phyloP scores from a whole-genome alignment of 2,113 vertebrate genomes.

The Paradisaea rubra region DNA sequence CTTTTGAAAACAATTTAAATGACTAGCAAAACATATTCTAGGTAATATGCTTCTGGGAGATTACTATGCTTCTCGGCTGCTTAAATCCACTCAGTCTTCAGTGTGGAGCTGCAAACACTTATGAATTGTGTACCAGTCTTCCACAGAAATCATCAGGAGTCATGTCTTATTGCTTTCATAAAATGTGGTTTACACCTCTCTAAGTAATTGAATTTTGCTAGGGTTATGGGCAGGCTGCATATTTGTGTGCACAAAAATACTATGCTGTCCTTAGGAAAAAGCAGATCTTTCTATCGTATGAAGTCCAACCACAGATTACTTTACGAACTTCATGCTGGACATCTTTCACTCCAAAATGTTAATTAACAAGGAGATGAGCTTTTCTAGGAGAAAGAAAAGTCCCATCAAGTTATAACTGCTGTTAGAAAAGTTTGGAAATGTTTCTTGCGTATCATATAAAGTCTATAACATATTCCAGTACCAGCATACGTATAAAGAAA shows the following conservation, averaged over 20 bases:
- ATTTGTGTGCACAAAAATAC: not conserved
- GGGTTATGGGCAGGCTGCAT: not conserved
- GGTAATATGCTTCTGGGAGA: not conserved
- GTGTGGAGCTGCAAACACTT: not conserved
- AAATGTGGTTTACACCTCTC: slow-evolving; percentile 46
- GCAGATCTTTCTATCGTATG: not conserved
- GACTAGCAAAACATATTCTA: slow-evolving; percentile 3
- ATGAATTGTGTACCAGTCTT: not conserved
- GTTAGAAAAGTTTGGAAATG: not conserved
- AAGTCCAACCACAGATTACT: slow-evolving; percentile 6
- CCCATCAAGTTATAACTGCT: not conserved
- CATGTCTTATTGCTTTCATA: slow-evolving; percentile 51
- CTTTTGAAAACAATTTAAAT: slow-evolving; percentile 32
- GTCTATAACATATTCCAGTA: not conserved
- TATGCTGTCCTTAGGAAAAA: not conserved
- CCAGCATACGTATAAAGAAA: not conserved
- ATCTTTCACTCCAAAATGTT: slow-evolving; percentile 27
- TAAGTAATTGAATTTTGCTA: slow-evolving; percentile 52
- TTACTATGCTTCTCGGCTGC: not conserved
- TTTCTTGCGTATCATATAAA: not conserved
- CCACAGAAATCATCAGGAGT: slow-evolving; percentile 39
- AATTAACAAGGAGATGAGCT: slow-evolving; percentile 24
- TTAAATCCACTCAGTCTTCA: slow-evolving; percentile 21
- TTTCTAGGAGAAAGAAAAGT: not conserved
- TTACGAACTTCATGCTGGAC: not conserved